A percentile compares a stretch with the other conserved stretches of the same genome.
Conservation (phyloP, 2,888 invertebrate genomes). For the Eupithecia vulgata region DNA sequence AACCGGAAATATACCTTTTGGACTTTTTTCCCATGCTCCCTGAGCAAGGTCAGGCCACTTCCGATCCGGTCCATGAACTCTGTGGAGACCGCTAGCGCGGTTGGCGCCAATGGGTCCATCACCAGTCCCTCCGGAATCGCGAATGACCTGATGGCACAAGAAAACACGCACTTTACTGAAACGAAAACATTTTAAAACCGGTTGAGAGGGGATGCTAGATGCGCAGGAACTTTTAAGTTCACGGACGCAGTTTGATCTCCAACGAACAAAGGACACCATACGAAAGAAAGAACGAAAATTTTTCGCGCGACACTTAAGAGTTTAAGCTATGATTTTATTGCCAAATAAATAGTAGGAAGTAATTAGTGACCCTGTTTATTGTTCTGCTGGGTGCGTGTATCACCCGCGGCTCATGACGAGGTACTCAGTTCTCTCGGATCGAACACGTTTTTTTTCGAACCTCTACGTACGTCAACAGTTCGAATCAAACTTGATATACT, state of each 20-base stretch:
- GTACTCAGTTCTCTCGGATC: conserved; percentile 49
- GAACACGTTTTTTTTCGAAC: conserved; percentile 41
- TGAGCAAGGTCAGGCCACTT: conserved; percentile 71
- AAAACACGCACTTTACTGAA: conserved; percentile 32
- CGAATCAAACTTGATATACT: conserved; percentile 12
- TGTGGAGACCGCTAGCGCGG: conserved; percentile 74
- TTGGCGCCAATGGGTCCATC: conserved; percentile 78
- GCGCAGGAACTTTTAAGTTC: conserved; percentile 22
- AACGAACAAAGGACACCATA: neutral
- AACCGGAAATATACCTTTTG: conserved; percentile 62
- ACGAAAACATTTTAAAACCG: conserved; percentile 14
- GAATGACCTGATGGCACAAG: conserved; percentile 67
- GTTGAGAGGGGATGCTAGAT: conserved; percentile 22
- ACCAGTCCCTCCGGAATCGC: conserved; percentile 78
- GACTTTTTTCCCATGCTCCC: conserved; percentile 78
- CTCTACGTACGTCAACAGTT: conserved; percentile 25
- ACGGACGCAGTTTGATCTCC: neutral
- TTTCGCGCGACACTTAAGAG: neutral
- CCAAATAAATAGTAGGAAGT: conserved; percentile 33
- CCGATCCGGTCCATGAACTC: conserved; percentile 80
- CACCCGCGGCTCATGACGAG: conserved; percentile 52
- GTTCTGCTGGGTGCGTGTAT: conserved; percentile 50
- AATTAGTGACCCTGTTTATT: conserved; percentile 39
- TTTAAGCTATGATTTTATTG: neutral
- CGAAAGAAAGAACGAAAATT: neutral